These are phyloP conservation scores for Chinchilla lanigera DNA, from an alignment of 2,113 vertebrate species.

Conservation along the genomic window DNA sequence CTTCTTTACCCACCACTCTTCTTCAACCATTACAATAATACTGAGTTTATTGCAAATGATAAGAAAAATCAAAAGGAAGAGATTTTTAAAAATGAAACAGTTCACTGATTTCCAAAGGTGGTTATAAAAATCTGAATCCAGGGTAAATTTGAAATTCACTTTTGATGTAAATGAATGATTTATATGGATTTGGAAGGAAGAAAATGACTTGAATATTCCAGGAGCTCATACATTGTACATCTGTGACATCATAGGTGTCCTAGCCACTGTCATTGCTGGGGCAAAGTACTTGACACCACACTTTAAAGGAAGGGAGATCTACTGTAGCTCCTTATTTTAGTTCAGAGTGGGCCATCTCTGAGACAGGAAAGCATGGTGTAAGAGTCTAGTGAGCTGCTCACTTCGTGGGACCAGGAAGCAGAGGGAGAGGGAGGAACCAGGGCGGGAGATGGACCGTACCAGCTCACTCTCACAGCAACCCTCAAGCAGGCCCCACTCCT, in stretches of 20 bases:
- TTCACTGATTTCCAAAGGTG: not conserved
- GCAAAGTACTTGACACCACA: not conserved
- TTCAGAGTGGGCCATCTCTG: not conserved
- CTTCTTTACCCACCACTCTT: not conserved
- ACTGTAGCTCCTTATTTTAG: not conserved
- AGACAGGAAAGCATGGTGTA: not conserved
- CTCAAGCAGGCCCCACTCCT: not conserved
- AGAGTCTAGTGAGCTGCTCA: not conserved
- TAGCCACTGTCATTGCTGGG: not conserved
- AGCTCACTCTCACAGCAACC: not conserved
- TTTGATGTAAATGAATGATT: not conserved
- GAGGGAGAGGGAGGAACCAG: not conserved
- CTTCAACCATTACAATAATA: not conserved
- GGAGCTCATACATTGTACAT: not conserved
- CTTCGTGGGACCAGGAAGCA: not conserved
- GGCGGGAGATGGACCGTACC: not conserved
- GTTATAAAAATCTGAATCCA: not conserved
- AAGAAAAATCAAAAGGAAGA: not conserved
- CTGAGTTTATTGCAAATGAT: not conserved
- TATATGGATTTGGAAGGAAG: not conserved
- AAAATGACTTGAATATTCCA: not conserved
- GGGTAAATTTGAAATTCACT: not conserved
- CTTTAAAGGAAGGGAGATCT: not conserved
- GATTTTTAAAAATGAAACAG: not conserved
- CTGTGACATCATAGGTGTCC: not conserved